Percentiles rank a stretch among this genome's conserved stretches.
Conservation (phyloP, 2,888 invertebrate genomes). For the Caenorhabditis sp. region DNA sequence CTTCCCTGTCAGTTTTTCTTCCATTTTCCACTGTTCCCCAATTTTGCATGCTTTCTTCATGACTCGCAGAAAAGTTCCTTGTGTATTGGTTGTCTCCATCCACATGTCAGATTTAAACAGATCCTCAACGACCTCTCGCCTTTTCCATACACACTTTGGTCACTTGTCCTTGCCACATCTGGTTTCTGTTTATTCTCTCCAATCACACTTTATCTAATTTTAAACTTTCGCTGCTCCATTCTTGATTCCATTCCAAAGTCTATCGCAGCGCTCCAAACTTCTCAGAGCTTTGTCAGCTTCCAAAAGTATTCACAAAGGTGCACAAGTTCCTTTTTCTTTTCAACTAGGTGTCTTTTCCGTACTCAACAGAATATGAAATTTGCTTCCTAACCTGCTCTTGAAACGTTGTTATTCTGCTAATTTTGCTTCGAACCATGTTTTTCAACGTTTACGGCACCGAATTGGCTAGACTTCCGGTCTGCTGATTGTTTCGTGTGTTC, state of each 20-base stretch:
- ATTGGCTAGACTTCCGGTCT: background rate
- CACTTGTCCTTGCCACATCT: slow-evolving; percentile 40
- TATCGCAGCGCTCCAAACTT: background rate
- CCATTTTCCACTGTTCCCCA: slow-evolving; percentile 1
- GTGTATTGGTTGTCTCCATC: slow-evolving; percentile 40
- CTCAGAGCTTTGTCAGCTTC: too few species aligned
- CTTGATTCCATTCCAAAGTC: slow-evolving; percentile 6
- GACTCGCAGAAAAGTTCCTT: slow-evolving; percentile 1
- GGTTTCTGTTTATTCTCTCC: slow-evolving; percentile 55
- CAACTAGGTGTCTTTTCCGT: slow-evolving; percentile 6
- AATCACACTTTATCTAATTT: slow-evolving; percentile 56
- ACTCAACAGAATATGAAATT: slow-evolving; percentile 16
- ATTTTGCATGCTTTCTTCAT: background rate
- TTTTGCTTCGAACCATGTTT: slow-evolving; percentile 4
- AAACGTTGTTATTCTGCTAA: background rate
- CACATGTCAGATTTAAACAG: slow-evolving; percentile 42
- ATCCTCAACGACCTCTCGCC: slow-evolving; percentile 23
- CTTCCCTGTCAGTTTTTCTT: background rate
- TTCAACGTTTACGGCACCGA: slow-evolving; percentile 2
- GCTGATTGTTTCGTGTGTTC: background rate
- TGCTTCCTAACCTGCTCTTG: background rate
- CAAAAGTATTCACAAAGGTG: too few species aligned
- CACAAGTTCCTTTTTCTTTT: too few species aligned
- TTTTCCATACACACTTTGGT: slow-evolving; percentile 47
- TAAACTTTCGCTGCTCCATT: slow-evolving; percentile 28